Conservation (phyloP, 1,140 invertebrate genomes). For the Drosophila setifemur region DNA sequence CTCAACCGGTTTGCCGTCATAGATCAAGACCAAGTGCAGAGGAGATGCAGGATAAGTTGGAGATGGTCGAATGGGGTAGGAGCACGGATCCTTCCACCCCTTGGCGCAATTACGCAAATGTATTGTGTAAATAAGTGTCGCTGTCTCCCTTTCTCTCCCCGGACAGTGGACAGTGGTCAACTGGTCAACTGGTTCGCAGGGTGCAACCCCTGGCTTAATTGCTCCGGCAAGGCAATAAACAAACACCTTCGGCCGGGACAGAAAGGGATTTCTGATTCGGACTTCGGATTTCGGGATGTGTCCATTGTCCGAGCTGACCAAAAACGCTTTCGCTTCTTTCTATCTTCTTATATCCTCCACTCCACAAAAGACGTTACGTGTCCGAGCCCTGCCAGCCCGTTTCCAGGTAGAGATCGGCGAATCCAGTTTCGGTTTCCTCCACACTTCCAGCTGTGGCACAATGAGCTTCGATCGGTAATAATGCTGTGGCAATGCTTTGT, state of each 20-base stretch:
- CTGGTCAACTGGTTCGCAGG: conserved; percentile 48
- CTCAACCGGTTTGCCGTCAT: conserved; percentile 40
- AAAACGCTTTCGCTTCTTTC: conserved; percentile 33
- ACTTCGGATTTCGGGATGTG: conserved; percentile 31
- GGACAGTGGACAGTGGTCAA: conserved; percentile 48
- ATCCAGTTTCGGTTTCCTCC: conserved; percentile 25
- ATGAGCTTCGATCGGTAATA: conserved; percentile 45
- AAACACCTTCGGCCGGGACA: conserved; percentile 46
- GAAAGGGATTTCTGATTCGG: conserved; percentile 27
- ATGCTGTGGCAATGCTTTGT: conserved; percentile 29
- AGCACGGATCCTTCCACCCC: conserved; percentile 8
- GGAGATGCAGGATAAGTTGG: neutral
- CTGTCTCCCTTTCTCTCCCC: conserved; percentile 17
- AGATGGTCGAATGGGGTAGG: conserved; percentile 1
- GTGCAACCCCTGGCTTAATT: conserved; percentile 58
- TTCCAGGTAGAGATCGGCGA: conserved; percentile 28
- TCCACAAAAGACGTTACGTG: conserved; percentile 52
- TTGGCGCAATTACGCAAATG: conserved; percentile 53
- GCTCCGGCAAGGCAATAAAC: conserved; percentile 49
- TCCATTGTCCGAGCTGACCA: conserved; percentile 33
- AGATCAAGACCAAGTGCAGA: conserved; percentile 50
- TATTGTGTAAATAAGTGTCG: conserved; percentile 56
- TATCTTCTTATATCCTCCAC: too few relatives aligned
- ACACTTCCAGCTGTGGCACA: conserved; percentile 42
- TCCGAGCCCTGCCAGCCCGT: neutral